Conservation (phyloP, 2,888 invertebrate genomes). For the Ferrisia virgata region DNA sequence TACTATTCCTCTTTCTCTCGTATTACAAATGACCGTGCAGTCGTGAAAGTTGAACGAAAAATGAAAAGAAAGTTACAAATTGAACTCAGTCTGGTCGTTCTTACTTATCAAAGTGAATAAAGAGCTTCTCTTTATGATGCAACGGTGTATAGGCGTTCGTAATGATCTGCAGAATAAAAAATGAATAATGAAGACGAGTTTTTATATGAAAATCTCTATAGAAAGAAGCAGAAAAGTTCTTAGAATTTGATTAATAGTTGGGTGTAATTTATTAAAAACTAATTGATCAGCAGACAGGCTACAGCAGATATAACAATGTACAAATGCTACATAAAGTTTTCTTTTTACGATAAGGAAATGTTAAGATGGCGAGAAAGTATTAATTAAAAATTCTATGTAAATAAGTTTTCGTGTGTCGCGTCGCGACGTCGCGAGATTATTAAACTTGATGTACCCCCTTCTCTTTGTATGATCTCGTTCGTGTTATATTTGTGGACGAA, state of each 20-base stretch:
- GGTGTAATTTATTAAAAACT: slow-evolving; percentile 15
- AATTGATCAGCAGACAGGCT: not conserved
- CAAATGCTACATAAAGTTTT: not conserved
- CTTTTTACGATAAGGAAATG: not conserved
- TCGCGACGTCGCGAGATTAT: not conserved
- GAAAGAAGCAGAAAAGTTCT: not conserved
- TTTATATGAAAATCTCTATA: not conserved
- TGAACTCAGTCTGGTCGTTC: not conserved
- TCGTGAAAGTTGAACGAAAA: not conserved
- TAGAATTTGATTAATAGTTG: slow-evolving; percentile 18
- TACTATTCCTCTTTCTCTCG: not conserved
- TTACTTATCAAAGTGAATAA: not conserved
- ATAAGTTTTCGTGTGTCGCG: not conserved
- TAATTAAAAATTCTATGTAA: slow-evolving; percentile 4
- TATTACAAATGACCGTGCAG: not conserved
- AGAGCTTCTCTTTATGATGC: not conserved
- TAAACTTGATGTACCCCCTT: not conserved
- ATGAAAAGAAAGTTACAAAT: not conserved
- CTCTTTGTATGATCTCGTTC: not conserved
- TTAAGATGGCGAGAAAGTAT: not conserved
- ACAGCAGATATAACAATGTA: not conserved
- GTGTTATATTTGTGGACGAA: too few relatives aligned
- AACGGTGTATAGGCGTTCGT: not conserved
- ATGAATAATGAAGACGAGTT: slow-evolving; percentile 23
- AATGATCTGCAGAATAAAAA: not conserved